Base-by-base conservation (phyloP, 2,888 invertebrate species). In the Standfussiana lucernea region DNA sequence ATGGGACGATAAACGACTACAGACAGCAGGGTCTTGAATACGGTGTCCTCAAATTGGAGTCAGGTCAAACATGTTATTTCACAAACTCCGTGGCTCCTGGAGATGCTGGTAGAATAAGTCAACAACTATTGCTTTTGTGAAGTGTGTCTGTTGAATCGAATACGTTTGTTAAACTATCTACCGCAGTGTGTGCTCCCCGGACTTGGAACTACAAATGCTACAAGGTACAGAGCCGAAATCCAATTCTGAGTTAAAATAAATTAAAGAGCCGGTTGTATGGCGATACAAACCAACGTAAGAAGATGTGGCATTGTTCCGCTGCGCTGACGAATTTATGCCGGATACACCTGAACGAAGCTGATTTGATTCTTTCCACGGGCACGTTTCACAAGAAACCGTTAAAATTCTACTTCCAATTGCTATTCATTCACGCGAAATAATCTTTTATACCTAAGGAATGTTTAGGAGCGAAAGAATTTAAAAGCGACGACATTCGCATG, bases 401-500 rank as follows among this genome's bases (percentile, higher is more conserved):
- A 86, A 86, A 89, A 89, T 89, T 86, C 80, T 82, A 82, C 80
- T 84, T 81, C 83, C 84, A 88, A 89, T 87, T 88, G 79, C 85
- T 83, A 85, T 84, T 85, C 85, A 87, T 88, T 89, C 88, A 89
- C 81, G 89, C 86, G 85, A 76, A 89, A 83, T 87, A 86, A 89
- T 88, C 87, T 90, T 89, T 85, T 88, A 84, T 88, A 85, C 83
- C 86, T 86, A 82, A 85, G 75, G 87, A 89, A 91, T 90, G 87
- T 89, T 85, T 85, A 83, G 84, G 82, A 83, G 69, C 73, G 75
- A 82, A 82, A 77, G 84, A 88, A 87, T 87, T 84, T 86, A 76
- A 81, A 75, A 66, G 77, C 75, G 78, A 86, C 79, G 79, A 86
- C 81, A 87, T 90, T 85, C 88, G 83, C 85, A 89, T 88, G 80